Base-by-base conservation (phyloP, 2,888 invertebrate genomes). In the Acrobasis repandana region DNA sequence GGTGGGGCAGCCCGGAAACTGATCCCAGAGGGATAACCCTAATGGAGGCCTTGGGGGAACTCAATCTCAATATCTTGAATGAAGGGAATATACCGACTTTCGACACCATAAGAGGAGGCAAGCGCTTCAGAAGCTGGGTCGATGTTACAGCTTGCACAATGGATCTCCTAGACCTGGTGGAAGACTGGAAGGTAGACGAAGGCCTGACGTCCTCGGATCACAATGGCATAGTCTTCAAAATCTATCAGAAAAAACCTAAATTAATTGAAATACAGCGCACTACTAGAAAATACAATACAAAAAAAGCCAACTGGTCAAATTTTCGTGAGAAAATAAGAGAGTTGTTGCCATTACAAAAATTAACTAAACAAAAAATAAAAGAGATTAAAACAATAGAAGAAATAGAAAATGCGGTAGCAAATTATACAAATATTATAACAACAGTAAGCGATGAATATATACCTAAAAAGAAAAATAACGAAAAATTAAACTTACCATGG, bases 221-320 rank as follows among this genome's bases (percentile, higher is more conserved):
- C 58, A 69, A 70, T 20, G 63, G 61, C 0, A 71, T 77, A 0
- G 15, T 36, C 0, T 73, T 74, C 9, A 58, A 63, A 8, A 47
- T 75, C 0, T 63, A 47, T 0, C 0, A 67, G 4, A 0, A n/a
- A 14, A 69, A 58, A 49, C 4, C 48, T 9, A 33, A 61, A 46
- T 63, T 61, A 0, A 50, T 52, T 0, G n/a, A 18, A 1, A 60
- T 68, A 0, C 9, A 28, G 0, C 52, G 66, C 0, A 64, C 65
- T 0, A 70, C 72, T 0, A 61, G 69, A 48, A 47, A 16, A 9
- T 72, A 57, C 11, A 68, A 66, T 8, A 69, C 61, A 2, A 69
- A 52, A 47, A 72, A 70, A 61, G 70, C 66, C 1, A 63, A 69
- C 34, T 70, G 69, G 70, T 0, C 1, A 0, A n/a, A 62, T 1